Percentiles rank a stretch among this genome's conserved stretches.
phyloP scores from a whole-genome alignment of 2,113 vertebrate genomes.

The Macroglossus sobrinus region DNA sequence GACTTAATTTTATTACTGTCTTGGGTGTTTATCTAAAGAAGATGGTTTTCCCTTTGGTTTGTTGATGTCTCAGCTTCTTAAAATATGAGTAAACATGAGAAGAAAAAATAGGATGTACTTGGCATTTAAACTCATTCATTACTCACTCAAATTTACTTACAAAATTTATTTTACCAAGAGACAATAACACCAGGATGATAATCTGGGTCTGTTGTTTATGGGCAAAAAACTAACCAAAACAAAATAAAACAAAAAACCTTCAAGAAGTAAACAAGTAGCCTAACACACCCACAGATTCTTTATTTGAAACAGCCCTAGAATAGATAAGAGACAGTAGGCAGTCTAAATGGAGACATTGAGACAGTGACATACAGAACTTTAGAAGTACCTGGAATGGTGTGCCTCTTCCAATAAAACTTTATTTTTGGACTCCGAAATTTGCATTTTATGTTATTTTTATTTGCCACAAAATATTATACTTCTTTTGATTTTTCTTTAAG shows the following conservation, averaged over 20 bases:
- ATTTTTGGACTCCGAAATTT: background rate
- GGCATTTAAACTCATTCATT: background rate
- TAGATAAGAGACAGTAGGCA: background rate
- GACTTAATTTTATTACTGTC: background rate
- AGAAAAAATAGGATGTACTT: background rate
- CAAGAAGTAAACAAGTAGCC: background rate
- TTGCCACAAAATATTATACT: background rate
- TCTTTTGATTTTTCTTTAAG: background rate
- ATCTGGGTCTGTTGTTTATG: background rate
- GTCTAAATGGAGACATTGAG: rapidly evolving
- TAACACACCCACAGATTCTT: background rate
- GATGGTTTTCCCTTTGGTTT: background rate
- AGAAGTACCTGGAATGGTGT: background rate
- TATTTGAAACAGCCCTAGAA: background rate
- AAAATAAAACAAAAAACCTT: background rate
- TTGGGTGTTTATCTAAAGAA: background rate
- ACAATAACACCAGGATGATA: background rate
- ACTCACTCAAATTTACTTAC: background rate
- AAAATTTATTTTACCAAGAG: background rate
- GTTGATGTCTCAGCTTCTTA: background rate
- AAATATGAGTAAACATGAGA: background rate
- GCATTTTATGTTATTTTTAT: background rate
- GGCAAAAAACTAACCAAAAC: background rate
- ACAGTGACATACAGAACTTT: background rate
- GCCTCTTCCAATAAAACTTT: background rate